Evolutionary conservation across 2,888 invertebrate species (phyloP), one percentile per base, ranked within the genome.

Genomic region (Mythimna loreyi): DNA sequence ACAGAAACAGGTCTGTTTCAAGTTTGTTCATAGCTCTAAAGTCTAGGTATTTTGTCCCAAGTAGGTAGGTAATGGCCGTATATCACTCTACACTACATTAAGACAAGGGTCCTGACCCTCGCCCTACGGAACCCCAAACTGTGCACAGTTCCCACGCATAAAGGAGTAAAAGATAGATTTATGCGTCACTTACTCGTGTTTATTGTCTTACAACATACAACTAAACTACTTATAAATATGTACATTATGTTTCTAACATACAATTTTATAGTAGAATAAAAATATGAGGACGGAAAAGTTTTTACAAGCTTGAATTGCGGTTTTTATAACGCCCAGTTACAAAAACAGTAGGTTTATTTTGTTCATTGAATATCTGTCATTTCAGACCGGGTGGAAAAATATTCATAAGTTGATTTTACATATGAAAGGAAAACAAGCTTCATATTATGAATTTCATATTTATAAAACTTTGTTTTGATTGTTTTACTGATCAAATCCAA

Each of bases 131-230:
- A 67, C 70, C 67, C 80, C 56, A 81, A 75, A 65, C 80, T n/a
- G 55, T 67, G 59, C 53, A 59, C 69, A 47, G 55, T 79, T 75
- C 75, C 75, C 79, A 81, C 81, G 81, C 72, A 71, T 75, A 75
- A 67, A 73, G 66, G 68, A 79, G 79, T 76, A 79, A 81, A 78
- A 76, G 70, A 75, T 68, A 79, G 67, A 81, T 81, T 81, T 73
- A 79, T 81, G 67, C 68, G 72, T 81, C 66, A 76, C 82, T 81
- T 76, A 69, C 70, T 71, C 72, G 57, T 81, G 62, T 81, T 81
- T 81, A 81, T 81, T 73, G 79, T 81, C 76, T 76, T 58, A 57
- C 53, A 65, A 61, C 53, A 78, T 49, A 76, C 70, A 75, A 68
- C 75, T 59, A 49, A 52, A 65, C 58, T 55, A 40, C 66, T 55